Percentiles rank a stretch among this genome's conserved stretches.
phyloP scores from a whole-genome alignment of 2,888 invertebrate species.

The Philonicus albiceps region DNA sequence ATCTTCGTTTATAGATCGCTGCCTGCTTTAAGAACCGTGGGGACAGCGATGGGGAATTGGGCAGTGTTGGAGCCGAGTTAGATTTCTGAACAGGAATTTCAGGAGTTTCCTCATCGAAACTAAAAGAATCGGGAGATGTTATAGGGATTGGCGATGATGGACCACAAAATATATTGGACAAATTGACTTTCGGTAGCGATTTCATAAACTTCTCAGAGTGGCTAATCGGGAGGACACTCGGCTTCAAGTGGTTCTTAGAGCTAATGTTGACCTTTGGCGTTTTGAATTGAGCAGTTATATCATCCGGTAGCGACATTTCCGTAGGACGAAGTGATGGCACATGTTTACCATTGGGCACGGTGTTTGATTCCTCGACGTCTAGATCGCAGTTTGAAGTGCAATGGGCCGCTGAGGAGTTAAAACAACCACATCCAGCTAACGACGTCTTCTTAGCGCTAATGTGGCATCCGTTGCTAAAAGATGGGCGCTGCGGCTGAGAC shows the following conservation, averaged over 20 bases:
- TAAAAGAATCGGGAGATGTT: not conserved
- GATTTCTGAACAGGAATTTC: slow-evolving; percentile 61
- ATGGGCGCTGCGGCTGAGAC: not conserved
- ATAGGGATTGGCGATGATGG: slow-evolving; percentile 52
- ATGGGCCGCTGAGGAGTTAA: not conserved
- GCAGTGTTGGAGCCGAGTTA: slow-evolving; percentile 61
- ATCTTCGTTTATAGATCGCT: slow-evolving; percentile 61
- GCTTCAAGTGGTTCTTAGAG: slow-evolving; percentile 33
- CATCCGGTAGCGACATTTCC: not conserved
- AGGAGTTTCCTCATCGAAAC: slow-evolving; percentile 47
- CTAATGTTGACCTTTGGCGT: slow-evolving; percentile 50
- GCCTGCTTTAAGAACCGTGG: slow-evolving; percentile 62
- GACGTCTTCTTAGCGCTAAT: not conserved
- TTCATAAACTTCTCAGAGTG: slow-evolving; percentile 46
- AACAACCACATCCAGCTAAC: slow-evolving; percentile 14
- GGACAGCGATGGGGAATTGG: slow-evolving; percentile 60
- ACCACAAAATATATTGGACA: slow-evolving; percentile 59
- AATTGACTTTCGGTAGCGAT: slow-evolving; percentile 60
- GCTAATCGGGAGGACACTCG: slow-evolving; percentile 1
- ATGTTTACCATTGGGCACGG: not conserved
- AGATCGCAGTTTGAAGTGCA: not conserved
- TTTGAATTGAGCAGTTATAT: slow-evolving; percentile 49
- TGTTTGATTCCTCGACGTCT: not conserved
- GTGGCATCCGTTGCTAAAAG: not conserved
- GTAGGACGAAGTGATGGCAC: slow-evolving; percentile 22